Conservation (phyloP, 2,888 invertebrate genomes). For the Caenorhabditis panamensis region DNA sequence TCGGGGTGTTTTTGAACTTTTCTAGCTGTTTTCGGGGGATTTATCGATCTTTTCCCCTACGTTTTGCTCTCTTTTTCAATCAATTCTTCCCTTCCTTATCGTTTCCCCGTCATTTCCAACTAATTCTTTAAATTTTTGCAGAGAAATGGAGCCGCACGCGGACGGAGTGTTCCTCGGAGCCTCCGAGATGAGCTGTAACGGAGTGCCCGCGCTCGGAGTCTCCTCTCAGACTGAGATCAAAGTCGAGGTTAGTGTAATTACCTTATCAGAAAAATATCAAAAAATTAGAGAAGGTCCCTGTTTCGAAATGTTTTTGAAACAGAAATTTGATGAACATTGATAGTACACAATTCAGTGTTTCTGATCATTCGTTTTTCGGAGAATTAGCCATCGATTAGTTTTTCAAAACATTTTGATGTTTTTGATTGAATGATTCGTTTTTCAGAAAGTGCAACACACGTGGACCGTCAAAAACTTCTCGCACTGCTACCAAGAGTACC, state of each 20-base stretch:
- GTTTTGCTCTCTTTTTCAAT: not conserved
- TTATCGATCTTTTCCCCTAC: not conserved
- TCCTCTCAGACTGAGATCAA: conserved; percentile 81
- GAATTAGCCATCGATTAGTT: too few relatives aligned
- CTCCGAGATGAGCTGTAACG: conserved; percentile 24
- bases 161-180: conserved; percentile 54
- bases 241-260: conserved; percentile 73
- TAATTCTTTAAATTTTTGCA: not conserved
- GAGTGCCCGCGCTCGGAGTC: conserved; percentile 59
- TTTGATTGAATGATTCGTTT: too few relatives aligned
- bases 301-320: too few relatives aligned
- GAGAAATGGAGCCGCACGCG: conserved; percentile 57
- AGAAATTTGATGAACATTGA: too few relatives aligned
- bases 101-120: not conserved
- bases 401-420: too few relatives aligned
- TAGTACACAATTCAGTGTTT: too few relatives aligned
- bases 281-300: conserved; percentile 17
- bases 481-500: conserved; percentile 80
- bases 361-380: too few relatives aligned
- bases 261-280: not conserved
- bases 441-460: conserved; percentile 80
- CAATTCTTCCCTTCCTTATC: not conserved
- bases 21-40: too few relatives aligned
- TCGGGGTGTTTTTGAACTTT: too few relatives aligned
- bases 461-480: conserved; percentile 82